Conservation (phyloP, 2,888 invertebrate species). For the Melanargia galathea region DNA sequence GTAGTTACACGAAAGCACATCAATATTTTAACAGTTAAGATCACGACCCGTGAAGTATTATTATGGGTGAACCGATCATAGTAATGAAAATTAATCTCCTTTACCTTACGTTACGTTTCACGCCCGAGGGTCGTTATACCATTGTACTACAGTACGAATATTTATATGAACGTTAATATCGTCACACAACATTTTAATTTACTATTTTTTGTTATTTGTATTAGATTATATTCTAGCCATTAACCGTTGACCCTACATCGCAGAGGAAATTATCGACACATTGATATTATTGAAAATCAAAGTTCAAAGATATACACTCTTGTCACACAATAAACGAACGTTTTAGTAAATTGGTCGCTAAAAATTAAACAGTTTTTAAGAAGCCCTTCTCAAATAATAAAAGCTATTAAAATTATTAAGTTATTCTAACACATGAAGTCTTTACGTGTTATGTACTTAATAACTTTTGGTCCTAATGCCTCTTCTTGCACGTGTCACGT, state of each 20-base stretch:
- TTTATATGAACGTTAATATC: conserved; percentile 20
- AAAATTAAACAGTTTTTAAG: no score
- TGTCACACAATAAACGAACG: neutral
- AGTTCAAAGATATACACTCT: neutral
- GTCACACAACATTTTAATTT: conserved; percentile 21
- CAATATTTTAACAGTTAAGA: conserved; percentile 11
- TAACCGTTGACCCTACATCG: conserved; percentile 22
- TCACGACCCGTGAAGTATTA: conserved; percentile 14
- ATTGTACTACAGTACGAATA: neutral
- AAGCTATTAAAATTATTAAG: no score
- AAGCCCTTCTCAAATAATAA: no score
- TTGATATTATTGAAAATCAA: neutral
- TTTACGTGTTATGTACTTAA: no score
- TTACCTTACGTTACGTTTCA: conserved; percentile 6
- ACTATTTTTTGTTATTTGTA: conserved; percentile 22
- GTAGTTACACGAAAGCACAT: neutral
- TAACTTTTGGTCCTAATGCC: no score
- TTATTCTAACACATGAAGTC: no score
- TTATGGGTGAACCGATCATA: conserved; percentile 9
- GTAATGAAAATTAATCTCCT: conserved; percentile 11
- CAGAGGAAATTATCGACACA: neutral
- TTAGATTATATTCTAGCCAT: conserved; percentile 22
- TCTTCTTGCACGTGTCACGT: no score
- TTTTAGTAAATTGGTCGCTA: no score
- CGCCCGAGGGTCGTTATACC: conserved; percentile 5